A percentile compares a stretch with the other conserved stretches of the same genome.
Evolutionary conservation across 2,797 vertebrate species (phyloP).

Genomic region (Crocodylus rhombifer): DNA sequence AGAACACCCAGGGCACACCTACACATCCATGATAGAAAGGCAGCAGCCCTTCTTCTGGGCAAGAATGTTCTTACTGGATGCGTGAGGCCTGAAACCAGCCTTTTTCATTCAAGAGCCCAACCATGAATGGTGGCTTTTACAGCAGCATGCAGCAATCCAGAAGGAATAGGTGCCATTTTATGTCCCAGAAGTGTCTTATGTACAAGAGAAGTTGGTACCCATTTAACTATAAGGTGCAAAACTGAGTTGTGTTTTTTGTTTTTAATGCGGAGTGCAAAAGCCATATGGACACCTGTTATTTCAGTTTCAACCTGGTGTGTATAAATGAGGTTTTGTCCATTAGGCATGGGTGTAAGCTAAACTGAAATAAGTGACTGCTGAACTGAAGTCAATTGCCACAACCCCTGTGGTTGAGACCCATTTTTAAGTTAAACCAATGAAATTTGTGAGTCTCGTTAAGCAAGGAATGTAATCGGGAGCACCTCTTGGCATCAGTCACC

Average conservation of each 20-base stretch:
- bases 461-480: not conserved
- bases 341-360: not conserved
- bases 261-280: not conserved
- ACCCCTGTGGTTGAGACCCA: not conserved
- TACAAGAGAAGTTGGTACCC: conserved; percentile 29
- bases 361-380: not conserved
- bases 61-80: not conserved
- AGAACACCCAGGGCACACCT: too few species aligned
- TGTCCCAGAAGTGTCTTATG: not conserved
- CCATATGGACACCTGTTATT: not conserved
- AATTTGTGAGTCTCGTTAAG: not conserved
- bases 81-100: not conserved
- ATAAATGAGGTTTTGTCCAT: not conserved
- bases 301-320: not conserved
- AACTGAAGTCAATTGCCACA: not conserved
- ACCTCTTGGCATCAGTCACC: not conserved
- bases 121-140: rapidly evolving
- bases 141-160: rapidly evolving
- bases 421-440: not conserved
- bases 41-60: not conserved
- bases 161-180: not conserved
- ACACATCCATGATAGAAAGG: not conserved
- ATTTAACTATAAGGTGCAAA: not conserved
- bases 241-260: not conserved
- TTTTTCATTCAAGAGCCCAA: rapidly evolving